Conservation (phyloP, 2,888 invertebrate genomes). For the Netelia inedita region DNA sequence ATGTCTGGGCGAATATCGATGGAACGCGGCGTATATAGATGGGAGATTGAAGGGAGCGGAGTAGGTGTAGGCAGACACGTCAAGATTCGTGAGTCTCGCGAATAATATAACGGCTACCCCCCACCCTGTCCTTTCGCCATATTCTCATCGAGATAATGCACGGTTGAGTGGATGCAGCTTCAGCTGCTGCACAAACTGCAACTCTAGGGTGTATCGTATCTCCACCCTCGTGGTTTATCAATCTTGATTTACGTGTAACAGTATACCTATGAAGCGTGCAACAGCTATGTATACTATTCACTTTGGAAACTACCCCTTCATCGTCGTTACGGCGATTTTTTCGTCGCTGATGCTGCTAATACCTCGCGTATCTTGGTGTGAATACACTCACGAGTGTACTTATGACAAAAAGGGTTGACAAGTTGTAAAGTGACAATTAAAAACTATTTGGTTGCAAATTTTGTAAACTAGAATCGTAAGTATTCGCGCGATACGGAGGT, state of each 20-base stretch:
- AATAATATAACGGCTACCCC: conserved; percentile 66
- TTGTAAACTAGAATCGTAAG: background rate
- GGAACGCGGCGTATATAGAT: background rate
- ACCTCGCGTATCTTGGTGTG: background rate
- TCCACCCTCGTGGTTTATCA: conserved; percentile 78
- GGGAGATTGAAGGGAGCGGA: conserved; percentile 45
- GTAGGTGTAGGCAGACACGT: conserved; percentile 56
- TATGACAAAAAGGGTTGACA: background rate
- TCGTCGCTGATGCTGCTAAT: background rate
- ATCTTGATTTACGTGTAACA: conserved; percentile 78
- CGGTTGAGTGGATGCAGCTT: conserved; percentile 80
- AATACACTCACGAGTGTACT: background rate
- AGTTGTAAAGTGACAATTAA: background rate
- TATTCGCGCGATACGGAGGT: background rate
- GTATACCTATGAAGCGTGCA: background rate
- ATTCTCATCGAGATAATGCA: conserved; percentile 83
- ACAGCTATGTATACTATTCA: background rate
- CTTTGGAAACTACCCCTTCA: background rate
- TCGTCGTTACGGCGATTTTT: background rate
- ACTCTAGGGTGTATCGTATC: conserved; percentile 72
- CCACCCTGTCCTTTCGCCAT: conserved; percentile 52
- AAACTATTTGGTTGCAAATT: background rate
- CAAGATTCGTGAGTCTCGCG: conserved; percentile 55
- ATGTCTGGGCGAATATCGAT: background rate
- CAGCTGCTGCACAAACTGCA: conserved; percentile 60